Evolutionary conservation across 1,140 invertebrate species (phyloP), one percentile per base, ranked within the genome.

Genomic region (Leguminivora glycinivorella): DNA sequence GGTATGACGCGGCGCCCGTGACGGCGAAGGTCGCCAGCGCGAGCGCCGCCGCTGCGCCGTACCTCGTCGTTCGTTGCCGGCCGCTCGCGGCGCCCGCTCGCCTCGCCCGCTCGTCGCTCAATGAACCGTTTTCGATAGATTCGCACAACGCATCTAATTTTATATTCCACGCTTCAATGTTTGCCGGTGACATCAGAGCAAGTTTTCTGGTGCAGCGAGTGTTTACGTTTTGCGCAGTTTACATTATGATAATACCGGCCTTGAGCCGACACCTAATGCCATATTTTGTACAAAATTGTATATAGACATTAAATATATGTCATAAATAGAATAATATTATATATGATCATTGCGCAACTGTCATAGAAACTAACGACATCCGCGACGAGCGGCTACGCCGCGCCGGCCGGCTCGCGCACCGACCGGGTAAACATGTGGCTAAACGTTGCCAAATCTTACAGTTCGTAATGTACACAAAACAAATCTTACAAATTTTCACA

Each of bases 101-200:
- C 87, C 77, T 80, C 75, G 89, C 87, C 78, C 83, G 83, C 82
- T 79, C 85, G 86, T 89, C 87, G 87, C 88, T 91, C 88, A 91
- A 91, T 91, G 89, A 86, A 88, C 83, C 83, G 77, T 72, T 72
- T 69, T 75, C 75, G 75, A 80, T 81, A 83, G 81, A 80, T 83
- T 80, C 80, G 82, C 82, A 71, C 73, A 79, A 76, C 81, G 78
- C 77, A 77, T 83, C 89, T 91, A 89, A 88, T 79, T 90, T 84
- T 86, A 83, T 77, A 84, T 83, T 86, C 73, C 78, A 87, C 85
- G 79, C 72, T 83, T 83, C 82, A 81, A 81, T 84, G 83, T 87
- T 86, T 87, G 84, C 82, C 81, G 79, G 82, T 91, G 89, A 91
- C 89, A 91, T 91, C 89, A 83, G 76, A 91, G 75, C 77, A 67